A percentile compares a stretch with the other conserved stretches of the same genome.
These are phyloP conservation scores for Reticulitermes speratus DNA, from an alignment of 1,140 invertebrate species.

Conservation along the genomic window DNA sequence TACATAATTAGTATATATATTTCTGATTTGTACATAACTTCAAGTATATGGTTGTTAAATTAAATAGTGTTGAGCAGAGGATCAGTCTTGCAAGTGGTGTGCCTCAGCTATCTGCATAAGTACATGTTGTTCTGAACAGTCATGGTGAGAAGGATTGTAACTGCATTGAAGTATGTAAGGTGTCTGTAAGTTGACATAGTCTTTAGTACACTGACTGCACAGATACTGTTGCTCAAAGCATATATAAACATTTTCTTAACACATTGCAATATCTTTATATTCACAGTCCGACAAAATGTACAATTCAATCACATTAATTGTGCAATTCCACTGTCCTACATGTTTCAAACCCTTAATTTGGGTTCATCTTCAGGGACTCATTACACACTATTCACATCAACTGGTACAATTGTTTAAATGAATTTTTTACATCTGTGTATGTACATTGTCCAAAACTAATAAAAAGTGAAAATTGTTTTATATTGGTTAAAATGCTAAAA, in stretches of 20 bases:
- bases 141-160: background rate
- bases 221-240: slow-evolving; percentile 11
- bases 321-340: too few relatives aligned
- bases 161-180: background rate
- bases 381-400: too few relatives aligned
- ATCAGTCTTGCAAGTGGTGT: background rate
- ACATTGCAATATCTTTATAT: background rate
- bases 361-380: too few relatives aligned
- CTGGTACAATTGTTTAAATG: too few relatives aligned
- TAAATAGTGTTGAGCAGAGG: background rate
- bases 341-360: too few relatives aligned
- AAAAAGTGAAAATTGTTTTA: too few relatives aligned
- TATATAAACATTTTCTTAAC: background rate
- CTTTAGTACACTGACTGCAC: background rate
- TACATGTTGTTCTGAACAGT: background rate
- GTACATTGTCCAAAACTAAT: too few relatives aligned
- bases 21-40: slow-evolving; percentile 17
- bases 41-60: slow-evolving; percentile 4
- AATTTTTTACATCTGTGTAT: too few relatives aligned
- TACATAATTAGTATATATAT: background rate
- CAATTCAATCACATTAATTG: too few relatives aligned
- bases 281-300: too few relatives aligned
- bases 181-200: background rate
- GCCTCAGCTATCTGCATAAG: background rate
- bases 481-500: too few relatives aligned